Evolutionary conservation across 2,113 vertebrate species (phyloP).

Genomic region (Sigmodon hispidus): DNA sequence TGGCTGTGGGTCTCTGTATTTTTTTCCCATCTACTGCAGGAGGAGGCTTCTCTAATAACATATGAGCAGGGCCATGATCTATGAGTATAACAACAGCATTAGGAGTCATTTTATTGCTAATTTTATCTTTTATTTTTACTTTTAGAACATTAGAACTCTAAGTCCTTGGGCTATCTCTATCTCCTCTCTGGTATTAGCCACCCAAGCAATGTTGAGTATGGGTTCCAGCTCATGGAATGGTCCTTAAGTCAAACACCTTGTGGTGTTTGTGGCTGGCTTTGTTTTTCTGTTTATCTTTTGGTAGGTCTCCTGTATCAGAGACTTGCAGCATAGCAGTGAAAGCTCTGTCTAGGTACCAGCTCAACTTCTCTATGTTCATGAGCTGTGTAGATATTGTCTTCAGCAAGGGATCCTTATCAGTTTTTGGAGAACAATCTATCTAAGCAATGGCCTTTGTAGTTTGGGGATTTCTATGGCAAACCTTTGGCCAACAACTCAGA

Average conservation of each 20-base stretch:
- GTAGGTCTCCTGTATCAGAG: not conserved
- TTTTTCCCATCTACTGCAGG: not conserved
- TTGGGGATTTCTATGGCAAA: not conserved
- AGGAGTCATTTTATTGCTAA: not conserved
- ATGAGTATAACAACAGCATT: not conserved
- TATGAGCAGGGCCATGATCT: not conserved
- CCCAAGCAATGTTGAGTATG: not conserved
- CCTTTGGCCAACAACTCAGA: not conserved
- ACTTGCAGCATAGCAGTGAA: not conserved
- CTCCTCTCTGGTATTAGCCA: not conserved
- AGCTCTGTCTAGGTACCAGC: not conserved
- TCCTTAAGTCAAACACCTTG: not conserved
- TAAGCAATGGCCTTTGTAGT: not conserved
- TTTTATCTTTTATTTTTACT: not conserved
- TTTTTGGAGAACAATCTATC: not conserved
- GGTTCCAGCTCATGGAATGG: not conserved
- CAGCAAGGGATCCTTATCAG: not conserved
- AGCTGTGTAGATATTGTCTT: not conserved
- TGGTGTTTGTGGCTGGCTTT: not conserved
- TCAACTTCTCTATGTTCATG: not conserved
- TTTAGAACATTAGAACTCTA: not conserved
- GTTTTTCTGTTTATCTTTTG: not conserved
- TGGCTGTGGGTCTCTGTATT: not conserved
- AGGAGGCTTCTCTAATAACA: not conserved
- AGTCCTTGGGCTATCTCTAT: not conserved